phyloP scores from a whole-genome alignment of 1,140 invertebrate genomes.

The Steinernema feltiae region DNA sequence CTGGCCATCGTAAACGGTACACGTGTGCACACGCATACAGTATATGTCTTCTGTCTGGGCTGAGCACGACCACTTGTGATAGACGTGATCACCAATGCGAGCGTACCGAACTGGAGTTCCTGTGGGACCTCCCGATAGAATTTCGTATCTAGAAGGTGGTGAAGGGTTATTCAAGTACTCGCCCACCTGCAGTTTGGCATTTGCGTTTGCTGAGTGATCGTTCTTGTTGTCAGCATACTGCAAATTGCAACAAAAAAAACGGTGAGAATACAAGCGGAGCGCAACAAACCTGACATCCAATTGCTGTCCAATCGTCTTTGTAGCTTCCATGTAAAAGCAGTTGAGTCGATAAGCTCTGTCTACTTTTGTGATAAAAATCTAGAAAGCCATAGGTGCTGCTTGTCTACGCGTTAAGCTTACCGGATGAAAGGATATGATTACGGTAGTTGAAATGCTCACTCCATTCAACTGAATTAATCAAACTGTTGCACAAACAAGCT shows the following conservation, averaged over 20 bases:
- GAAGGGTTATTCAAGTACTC: not conserved
- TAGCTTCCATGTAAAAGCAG: conserved; percentile 53
- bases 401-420: conserved; percentile 18
- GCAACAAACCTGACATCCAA: conserved; percentile 47
- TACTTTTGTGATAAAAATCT: conserved; percentile 57
- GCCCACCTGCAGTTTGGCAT: conserved; percentile 45
- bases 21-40: conserved; percentile 53
- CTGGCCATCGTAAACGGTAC: conserved; percentile 55
- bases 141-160: conserved; percentile 46
- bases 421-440: conserved; percentile 56
- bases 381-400: conserved; percentile 10
- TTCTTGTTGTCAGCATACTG: conserved; percentile 43
- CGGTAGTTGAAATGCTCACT: conserved; percentile 50
- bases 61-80: conserved; percentile 49
- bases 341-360: conserved; percentile 52
- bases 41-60: conserved; percentile 41
- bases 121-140: conserved; percentile 39
- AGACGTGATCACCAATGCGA: conserved; percentile 52
- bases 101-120: conserved; percentile 53
- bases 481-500: not conserved
- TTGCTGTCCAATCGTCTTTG: conserved; percentile 43
- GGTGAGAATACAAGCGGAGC: not conserved
- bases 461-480: conserved; percentile 44
- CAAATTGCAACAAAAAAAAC: too few relatives aligned
- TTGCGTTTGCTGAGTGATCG: conserved; percentile 33